These are phyloP conservation scores for Sipunculus nudus DNA, from an alignment of 2,888 invertebrate species.

Conservation along the genomic window DNA sequence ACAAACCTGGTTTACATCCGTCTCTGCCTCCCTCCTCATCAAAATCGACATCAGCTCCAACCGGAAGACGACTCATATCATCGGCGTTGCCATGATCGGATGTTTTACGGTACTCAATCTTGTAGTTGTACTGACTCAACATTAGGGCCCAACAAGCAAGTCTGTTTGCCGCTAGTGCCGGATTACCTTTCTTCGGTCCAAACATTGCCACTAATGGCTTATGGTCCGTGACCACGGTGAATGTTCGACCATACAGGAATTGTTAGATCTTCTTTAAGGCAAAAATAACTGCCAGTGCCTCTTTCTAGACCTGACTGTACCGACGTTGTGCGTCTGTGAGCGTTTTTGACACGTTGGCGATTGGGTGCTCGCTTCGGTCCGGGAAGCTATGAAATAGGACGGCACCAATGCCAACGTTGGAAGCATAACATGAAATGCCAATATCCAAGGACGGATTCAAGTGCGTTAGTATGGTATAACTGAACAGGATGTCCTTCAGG, in stretches of 20 bases:
- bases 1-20: too few relatives aligned
- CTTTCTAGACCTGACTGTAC: conserved; percentile 30
- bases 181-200: conserved; percentile 4
- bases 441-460: conserved; percentile 20
- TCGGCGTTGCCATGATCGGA: conserved; percentile 33
- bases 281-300: conserved; percentile 26
- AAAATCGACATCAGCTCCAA: too few relatives aligned
- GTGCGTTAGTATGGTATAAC: conserved; percentile 19
- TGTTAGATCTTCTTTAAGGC: conserved; percentile 27
- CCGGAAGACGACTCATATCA: conserved; percentile 30
- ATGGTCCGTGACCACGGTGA: conserved; percentile 19
- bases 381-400: conserved; percentile 28
- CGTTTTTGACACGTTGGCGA: conserved; percentile 23
- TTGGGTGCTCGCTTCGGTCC: conserved; percentile 25
- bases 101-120: conserved; percentile 17
- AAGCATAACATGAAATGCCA: conserved; percentile 32
- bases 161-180: conserved; percentile 8
- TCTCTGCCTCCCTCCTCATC: too few relatives aligned
- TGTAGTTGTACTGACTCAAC: conserved; percentile 25
- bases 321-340: conserved; percentile 17
- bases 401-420: conserved; percentile 29
- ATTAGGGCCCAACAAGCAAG: conserved; percentile 25
- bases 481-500: too few relatives aligned
- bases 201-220: conserved; percentile 14
- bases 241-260: conserved; percentile 18